Evolutionary conservation across 1,140 invertebrate genomes (phyloP).

Genomic region (Belonocnema kinseyi): DNA sequence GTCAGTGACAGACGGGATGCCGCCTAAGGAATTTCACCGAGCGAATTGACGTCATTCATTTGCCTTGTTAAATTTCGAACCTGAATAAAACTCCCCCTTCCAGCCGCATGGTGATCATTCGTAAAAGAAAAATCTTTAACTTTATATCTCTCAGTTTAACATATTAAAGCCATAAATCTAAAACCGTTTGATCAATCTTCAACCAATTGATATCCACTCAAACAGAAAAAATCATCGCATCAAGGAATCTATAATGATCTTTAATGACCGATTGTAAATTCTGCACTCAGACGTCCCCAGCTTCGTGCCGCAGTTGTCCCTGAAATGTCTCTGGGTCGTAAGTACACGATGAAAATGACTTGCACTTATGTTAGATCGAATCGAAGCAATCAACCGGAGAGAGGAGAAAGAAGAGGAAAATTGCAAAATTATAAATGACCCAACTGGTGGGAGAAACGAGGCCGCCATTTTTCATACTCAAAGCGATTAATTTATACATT

Average conservation of each 20-base stretch:
- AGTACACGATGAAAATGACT: not conserved
- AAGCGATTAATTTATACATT: not conserved
- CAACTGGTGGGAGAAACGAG: not conserved
- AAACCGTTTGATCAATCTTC: no score
- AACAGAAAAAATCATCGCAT: not conserved
- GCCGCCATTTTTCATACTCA: conserved; percentile 10
- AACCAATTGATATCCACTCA: not conserved
- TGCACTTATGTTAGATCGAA: not conserved
- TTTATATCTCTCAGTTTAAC: no score
- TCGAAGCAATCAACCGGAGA: not conserved
- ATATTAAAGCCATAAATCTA: no score
- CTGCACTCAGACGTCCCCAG: not conserved
- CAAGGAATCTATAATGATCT: conserved; percentile 3
- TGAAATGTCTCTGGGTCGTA: not conserved
- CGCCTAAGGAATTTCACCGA: conserved; percentile 1
- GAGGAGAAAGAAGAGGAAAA: conserved; percentile 1
- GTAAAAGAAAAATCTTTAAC: no score
- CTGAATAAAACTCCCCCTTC: no score
- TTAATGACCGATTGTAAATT: conserved; percentile 5
- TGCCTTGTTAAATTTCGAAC: not conserved
- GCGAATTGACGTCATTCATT: not conserved
- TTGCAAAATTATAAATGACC: conserved; percentile 3
- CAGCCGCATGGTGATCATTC: no score
- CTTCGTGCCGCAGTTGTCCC: conserved; percentile 1
- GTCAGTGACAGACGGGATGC: conserved; percentile 19